A percentile compares a stretch with the other conserved stretches of the same genome.
Evolutionary conservation across 2,888 invertebrate species (phyloP).

Genomic region (Pseudanteris insignis): DNA sequence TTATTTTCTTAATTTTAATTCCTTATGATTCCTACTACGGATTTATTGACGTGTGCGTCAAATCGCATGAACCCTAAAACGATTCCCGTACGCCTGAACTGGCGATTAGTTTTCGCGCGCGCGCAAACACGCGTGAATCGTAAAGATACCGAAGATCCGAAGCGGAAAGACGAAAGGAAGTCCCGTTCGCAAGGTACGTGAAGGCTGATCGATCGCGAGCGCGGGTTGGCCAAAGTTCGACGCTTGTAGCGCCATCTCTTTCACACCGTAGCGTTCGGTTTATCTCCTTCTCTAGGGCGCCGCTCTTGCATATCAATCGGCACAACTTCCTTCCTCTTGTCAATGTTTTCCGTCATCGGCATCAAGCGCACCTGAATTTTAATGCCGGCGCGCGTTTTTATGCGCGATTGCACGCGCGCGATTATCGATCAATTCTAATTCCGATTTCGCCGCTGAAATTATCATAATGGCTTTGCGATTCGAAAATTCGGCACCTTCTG

Average conservation of each 20-base stretch:
- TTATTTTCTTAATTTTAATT: no score
- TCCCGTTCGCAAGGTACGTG: conserved; percentile 59
- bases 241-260: conserved; percentile 49
- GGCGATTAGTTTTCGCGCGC: no score
- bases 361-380: conserved; percentile 57
- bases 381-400: conserved; percentile 49
- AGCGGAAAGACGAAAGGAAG: conserved; percentile 63
- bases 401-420: conserved; percentile 39
- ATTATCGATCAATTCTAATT: conserved; percentile 43
- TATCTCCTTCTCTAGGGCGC: conserved; percentile 19
- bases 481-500: conserved; percentile 2
- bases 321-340: conserved; percentile 64
- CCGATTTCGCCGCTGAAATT: conserved; percentile 22
- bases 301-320: conserved; percentile 61
- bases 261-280: conserved; percentile 24
- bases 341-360: conserved; percentile 54
- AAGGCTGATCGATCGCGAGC: conserved; percentile 54
- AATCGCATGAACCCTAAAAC: no score
- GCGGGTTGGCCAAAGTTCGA: conserved; percentile 63
- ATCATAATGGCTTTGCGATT: conserved; percentile 20
- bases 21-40: no score
- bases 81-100: no score
- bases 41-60: no score
- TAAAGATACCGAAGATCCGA: conserved; percentile 44
- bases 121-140: background rate